Base-by-base conservation (phyloP, 2,888 invertebrate species). In the Barypeithes pellucidus region DNA sequence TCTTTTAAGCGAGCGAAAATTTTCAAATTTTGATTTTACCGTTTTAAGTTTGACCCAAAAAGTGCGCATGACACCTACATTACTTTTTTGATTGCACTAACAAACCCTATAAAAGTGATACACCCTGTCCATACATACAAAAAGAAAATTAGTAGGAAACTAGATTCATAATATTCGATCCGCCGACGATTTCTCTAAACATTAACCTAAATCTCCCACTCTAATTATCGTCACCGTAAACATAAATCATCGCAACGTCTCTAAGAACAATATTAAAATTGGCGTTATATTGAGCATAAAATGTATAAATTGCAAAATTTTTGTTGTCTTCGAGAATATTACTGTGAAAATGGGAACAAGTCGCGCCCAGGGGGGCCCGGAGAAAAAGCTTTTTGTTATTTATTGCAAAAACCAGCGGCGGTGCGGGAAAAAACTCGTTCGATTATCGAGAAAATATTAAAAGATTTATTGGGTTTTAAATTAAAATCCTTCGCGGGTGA, bases 291-390 rank as follows among this genome's bases (percentile, higher is more conserved):
- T 52, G 66, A 66, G 43, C 61, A 72, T 72, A 67, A 72, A 66
- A 60, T 66, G 43, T 66, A 66, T 69, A 69, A 69, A 69, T 69
- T 62, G 63, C 63, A 52, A 63, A 45, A 62, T 66, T 68, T 68
- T 68, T 68, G 68, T 67, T 54, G 66, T 72, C 72, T 61, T 67
- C 50, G 43, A 47, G 54, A 67, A 57, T 67, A 67, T 67, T 67
- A 67, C 67, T 61, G 33, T 20, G 68, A 73, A 73, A 73, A 68
- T 73, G 61, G 50, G 68, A 73, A 73, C 73, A 63, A 54, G 62
- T 63, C 54, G 62, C 62, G 52, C 67, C 73, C 67, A 29, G 73
- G 60, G 72, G 73, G 73, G 62, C 33, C 33, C 63, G 54, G 41
- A 67, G 59, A 67, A 59, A 68, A 73, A 29, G 61, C 65, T 39